phyloP scores from a whole-genome alignment of 2,113 vertebrate species.

The Perccottus glenii region DNA sequence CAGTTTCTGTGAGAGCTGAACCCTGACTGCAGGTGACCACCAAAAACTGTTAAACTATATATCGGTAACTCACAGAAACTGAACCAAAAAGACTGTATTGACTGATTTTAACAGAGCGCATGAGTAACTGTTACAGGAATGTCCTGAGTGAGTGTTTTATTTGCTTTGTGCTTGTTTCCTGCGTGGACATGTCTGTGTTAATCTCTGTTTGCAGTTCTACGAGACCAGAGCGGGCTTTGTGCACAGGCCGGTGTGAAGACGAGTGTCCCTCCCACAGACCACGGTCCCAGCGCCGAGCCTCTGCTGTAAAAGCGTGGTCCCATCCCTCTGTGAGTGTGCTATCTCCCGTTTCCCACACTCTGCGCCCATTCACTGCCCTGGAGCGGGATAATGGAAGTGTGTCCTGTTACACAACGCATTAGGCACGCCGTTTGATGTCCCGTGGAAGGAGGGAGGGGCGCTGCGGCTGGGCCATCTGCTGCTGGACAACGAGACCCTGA shows the following conservation, averaged over 20 bases:
- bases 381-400: slow-evolving; percentile 87
- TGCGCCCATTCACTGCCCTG: slow-evolving; percentile 79
- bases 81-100: too few relatives aligned
- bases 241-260: slow-evolving; percentile 69
- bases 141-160: slow-evolving; percentile 6
- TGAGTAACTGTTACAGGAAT: not conserved
- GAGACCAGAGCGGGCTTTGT: slow-evolving; percentile 58
- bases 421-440: slow-evolving; percentile 86
- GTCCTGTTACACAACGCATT: slow-evolving; percentile 92
- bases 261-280: slow-evolving; percentile 64
- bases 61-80: too few relatives aligned
- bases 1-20: too few relatives aligned
- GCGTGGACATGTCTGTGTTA: slow-evolving; percentile 46
- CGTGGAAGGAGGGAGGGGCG: slow-evolving; percentile 71
- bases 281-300: slow-evolving; percentile 57
- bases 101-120: not conserved
- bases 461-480: slow-evolving; percentile 84
- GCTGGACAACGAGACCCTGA: slow-evolving; percentile 74
- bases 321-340: slow-evolving; percentile 85
- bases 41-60: too few relatives aligned
- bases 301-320: slow-evolving; percentile 71
- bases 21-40: too few relatives aligned
- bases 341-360: slow-evolving; percentile 89
- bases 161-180: slow-evolving; percentile 8
- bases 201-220: slow-evolving; percentile 46